phyloP scores from a whole-genome alignment of 2,797 vertebrate genomes.

The Pyrocephalus nanus region DNA sequence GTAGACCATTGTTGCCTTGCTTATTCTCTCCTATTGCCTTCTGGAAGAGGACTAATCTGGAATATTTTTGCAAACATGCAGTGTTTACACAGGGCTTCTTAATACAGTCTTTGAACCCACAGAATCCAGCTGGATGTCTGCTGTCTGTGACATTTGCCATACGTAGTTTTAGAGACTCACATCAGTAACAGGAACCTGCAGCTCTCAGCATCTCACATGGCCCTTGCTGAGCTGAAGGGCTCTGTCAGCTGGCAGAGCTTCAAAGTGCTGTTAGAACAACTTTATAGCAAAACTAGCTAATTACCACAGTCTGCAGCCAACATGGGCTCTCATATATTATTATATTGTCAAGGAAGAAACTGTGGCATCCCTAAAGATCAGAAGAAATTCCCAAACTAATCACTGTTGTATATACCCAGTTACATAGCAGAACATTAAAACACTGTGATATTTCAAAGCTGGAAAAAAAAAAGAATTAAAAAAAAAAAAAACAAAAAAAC shows the following conservation, averaged over 20 bases:
- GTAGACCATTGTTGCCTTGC: not conserved
- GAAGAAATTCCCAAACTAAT: constrained; percentile 30
- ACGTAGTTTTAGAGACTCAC: not conserved
- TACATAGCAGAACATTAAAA: constrained; percentile 41
- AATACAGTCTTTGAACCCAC: not conserved
- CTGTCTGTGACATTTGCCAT: not conserved
- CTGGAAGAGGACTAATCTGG: not conserved
- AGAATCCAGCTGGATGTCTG: not conserved
- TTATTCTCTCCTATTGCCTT: not conserved
- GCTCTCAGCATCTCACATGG: not conserved
- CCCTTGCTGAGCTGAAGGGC: not conserved
- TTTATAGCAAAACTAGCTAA: constrained; percentile 28
- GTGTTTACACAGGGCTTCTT: constrained; percentile 9
- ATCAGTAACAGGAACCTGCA: not conserved
- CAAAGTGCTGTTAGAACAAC: constrained; percentile 24
- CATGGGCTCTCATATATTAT: constrained; percentile 28
- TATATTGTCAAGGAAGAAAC: constrained; percentile 21
- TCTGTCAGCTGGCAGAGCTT: constrained; percentile 54
- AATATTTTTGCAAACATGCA: not conserved
- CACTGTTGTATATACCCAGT: not conserved
- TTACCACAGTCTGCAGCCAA: constrained; percentile 35
- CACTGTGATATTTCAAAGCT: constrained; percentile 13
- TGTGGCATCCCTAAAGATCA: constrained; percentile 30
- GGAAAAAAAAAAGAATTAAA: not conserved
- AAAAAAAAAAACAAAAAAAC: constrained; percentile 26